These are phyloP conservation scores for Asbolus verrucosus DNA, from an alignment of 1,140 invertebrate species.

Conservation along the genomic window DNA sequence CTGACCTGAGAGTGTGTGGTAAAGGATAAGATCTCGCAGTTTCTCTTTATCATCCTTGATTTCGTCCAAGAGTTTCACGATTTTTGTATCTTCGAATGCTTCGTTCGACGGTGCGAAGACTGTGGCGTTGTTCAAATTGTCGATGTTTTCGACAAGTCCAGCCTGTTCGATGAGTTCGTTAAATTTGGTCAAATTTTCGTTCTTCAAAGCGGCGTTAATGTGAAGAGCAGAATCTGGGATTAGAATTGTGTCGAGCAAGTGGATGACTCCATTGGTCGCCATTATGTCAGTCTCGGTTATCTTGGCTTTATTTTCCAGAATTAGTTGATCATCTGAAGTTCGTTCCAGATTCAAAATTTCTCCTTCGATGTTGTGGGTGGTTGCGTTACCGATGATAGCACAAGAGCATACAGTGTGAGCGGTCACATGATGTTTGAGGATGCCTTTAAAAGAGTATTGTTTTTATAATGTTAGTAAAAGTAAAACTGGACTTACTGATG, in stretches of 20 bases:
- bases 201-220: constrained; percentile 64
- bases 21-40: constrained; percentile 69
- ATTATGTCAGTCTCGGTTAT: constrained; percentile 67
- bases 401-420: constrained; percentile 75
- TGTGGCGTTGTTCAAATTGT: constrained; percentile 71
- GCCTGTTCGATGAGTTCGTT: constrained; percentile 68
- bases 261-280: constrained; percentile 78
- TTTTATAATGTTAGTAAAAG: too few relatives aligned
- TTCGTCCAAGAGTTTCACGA: constrained; percentile 63
- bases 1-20: constrained; percentile 70
- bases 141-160: constrained; percentile 69
- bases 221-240: constrained; percentile 70
- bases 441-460: constrained; percentile 65
- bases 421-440: constrained; percentile 75
- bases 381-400: constrained; percentile 69
- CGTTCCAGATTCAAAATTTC: constrained; percentile 69
- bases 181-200: constrained; percentile 68
- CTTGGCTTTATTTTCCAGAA: constrained; percentile 66
- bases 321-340: constrained; percentile 65
- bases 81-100: constrained; percentile 68
- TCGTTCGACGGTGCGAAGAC: constrained; percentile 75
- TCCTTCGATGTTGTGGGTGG: constrained; percentile 69
- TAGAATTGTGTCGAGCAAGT: constrained; percentile 75
- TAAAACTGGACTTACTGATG: constrained; percentile 64
- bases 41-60: constrained; percentile 65